Evolutionary conservation across 1,140 invertebrate species (phyloP).

Genomic region (Anthonomus grandis): DNA sequence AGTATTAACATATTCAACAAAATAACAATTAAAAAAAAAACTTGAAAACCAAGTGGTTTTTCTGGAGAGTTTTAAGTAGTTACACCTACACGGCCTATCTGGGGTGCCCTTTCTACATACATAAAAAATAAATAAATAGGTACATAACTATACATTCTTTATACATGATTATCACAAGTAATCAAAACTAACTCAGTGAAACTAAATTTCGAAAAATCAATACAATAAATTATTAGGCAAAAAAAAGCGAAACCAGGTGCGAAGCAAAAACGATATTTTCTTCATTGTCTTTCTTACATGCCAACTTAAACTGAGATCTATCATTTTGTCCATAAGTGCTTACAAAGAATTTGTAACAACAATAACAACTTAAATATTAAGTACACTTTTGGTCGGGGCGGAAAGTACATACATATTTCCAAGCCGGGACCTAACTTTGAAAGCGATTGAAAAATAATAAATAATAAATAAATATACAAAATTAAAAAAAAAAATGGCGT

Average conservation of each 20-base stretch:
- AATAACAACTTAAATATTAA: constrained; percentile 49
- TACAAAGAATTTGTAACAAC: no score
- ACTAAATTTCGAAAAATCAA: constrained; percentile 22
- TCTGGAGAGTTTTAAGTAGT: constrained; percentile 7
- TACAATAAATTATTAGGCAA: no score
- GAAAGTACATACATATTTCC: no score
- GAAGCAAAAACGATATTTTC: no score
- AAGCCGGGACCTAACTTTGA: no score
- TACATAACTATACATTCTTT: constrained; percentile 23
- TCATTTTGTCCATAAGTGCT: no score
- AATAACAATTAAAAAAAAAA: constrained; percentile 43
- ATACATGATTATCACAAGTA: constrained; percentile 35
- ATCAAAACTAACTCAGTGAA: constrained; percentile 17
- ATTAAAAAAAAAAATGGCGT: constrained; percentile 28
- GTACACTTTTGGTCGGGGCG: no score
- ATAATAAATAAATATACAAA: no score
- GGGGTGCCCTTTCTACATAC: constrained; percentile 5
- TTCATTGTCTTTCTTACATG: no score
- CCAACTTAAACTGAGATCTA: no score
- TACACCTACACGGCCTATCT: not conserved
- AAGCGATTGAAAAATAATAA: no score
- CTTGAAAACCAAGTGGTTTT: constrained; percentile 7
- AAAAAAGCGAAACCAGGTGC: no score
- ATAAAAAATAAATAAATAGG: constrained; percentile 13
- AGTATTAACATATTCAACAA: constrained; percentile 48